These are phyloP conservation scores for Erethizon dorsatum DNA, from an alignment of 2,797 vertebrate species.

Conservation along the genomic window DNA sequence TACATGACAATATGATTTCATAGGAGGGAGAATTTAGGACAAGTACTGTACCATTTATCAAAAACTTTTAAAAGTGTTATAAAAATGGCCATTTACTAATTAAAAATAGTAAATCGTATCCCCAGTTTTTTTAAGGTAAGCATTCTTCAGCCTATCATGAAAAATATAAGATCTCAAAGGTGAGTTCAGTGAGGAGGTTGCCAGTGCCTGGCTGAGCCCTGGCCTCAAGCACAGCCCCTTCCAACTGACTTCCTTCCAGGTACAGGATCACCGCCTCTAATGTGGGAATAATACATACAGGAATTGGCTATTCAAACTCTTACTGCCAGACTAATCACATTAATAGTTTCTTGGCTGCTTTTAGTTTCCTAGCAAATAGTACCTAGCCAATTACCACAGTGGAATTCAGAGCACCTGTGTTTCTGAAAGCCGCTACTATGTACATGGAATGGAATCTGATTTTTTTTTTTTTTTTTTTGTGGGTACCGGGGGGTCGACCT, in stretches of 20 bases:
- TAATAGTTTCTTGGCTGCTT: constrained; percentile 72
- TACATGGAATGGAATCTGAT: constrained; percentile 27
- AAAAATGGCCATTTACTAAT: constrained; percentile 23
- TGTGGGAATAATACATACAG: not conserved
- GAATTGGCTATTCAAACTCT: constrained; percentile 31
- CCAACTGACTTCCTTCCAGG: not conserved
- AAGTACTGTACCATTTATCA: constrained; percentile 3
- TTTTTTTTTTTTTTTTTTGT: not conserved
- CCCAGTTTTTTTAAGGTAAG: constrained; percentile 24
- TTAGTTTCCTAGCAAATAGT: constrained; percentile 70
- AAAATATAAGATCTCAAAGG: not conserved
- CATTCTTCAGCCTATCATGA: not conserved
- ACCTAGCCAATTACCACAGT: constrained; percentile 50
- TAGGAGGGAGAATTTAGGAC: not conserved
- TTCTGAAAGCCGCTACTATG: constrained; percentile 71
- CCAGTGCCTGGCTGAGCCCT: not conserved
- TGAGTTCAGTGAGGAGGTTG: not conserved
- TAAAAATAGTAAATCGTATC: constrained; percentile 15
- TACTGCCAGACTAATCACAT: constrained; percentile 68
- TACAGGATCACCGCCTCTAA: not conserved
- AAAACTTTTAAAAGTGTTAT: constrained; percentile 49
- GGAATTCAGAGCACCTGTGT: constrained; percentile 73
- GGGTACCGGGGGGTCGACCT: too few species aligned
- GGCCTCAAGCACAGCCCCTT: not conserved
- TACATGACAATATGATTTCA: not conserved